phyloP scores from a whole-genome alignment of 2,113 vertebrate genomes.

The Leptobrachium leishanense region DNA sequence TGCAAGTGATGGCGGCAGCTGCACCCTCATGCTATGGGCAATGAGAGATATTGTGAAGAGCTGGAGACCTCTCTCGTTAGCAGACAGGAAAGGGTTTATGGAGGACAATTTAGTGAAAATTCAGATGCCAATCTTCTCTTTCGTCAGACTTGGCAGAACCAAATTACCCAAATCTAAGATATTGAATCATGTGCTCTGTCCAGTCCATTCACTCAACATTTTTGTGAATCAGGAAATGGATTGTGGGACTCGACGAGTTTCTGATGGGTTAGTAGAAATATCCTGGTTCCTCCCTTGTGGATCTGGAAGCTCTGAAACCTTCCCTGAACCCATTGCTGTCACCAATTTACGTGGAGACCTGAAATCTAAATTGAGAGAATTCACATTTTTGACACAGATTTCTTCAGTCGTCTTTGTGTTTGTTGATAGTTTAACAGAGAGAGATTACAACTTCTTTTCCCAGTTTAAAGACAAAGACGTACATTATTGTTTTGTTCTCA shows the following conservation, averaged over 20 bases:
- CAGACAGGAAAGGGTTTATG: constrained; percentile 5
- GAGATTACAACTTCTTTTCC: constrained; percentile 54
- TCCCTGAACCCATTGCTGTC: constrained; percentile 58
- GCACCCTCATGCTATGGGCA: constrained; percentile 66
- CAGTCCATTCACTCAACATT: constrained; percentile 56
- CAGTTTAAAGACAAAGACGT: constrained; percentile 25
- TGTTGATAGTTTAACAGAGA: constrained; percentile 56
- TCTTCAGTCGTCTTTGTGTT: constrained; percentile 58
- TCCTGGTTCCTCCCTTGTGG: constrained; percentile 67
- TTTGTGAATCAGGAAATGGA: constrained; percentile 69
- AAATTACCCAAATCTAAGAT: constrained; percentile 72
- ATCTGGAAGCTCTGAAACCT: constrained; percentile 54
- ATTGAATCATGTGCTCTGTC: constrained; percentile 68
- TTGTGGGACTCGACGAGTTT: constrained; percentile 60
- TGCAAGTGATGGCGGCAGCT: constrained; percentile 57
- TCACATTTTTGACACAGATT: constrained; percentile 55
- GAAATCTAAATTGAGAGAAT: constrained; percentile 59
- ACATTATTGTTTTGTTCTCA: constrained; percentile 57
- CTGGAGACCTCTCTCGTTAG: constrained; percentile 48
- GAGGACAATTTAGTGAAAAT: constrained; percentile 57
- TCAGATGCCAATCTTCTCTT: constrained; percentile 71
- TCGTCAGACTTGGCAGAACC: constrained; percentile 68
- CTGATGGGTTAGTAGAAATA: constrained; percentile 73
- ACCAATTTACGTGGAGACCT: constrained; percentile 59
- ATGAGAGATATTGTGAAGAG: constrained; percentile 60